Evolutionary conservation across 1,140 invertebrate species (phyloP), one percentile per base, ranked within the genome.

Genomic region (Lerema accius): DNA sequence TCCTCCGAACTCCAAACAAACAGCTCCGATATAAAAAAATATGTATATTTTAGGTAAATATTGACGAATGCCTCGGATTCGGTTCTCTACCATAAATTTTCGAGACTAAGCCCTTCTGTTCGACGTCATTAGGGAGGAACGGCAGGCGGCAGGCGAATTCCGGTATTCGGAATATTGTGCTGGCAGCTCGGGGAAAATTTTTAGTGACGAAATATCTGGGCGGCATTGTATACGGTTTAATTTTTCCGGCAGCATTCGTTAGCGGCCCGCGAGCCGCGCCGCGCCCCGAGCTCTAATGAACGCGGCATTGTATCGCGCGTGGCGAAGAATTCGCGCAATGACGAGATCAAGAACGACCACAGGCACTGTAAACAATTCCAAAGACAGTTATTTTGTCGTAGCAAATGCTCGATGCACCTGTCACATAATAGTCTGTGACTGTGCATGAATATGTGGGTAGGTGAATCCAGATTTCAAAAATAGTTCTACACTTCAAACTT

Each of bases 141-240:
- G 28, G 28, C 19, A n/a, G n/a, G n/a, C n/a, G n/a, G n/a, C n/a
- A n/a, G 19, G 5, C 2, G 19, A 3, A 32, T 7, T 32, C 7
- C 9, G 28, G 28, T 32, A 9, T 32, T 32, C 28, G 9, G 4
- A 32, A 32, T 32, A 32, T 32, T 32, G 3, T 32, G 28, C 28
- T 7, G 28, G 9, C 28, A 9, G 9, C 28, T 32, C 3, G 9
- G 28, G 3, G 28, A 32, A 7, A 4, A 32, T 32, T 32, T 32
- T 32, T 32, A 32, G 28, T 32, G 28, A 32, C 28, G 28, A 32
- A 37, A 37, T 37, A 37, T 37, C 35, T 37, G 35, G 35, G 10
- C 35, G 35, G 35, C 11, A 37, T 37, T 37, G 35, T 37, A 37
- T 37, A 11, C 35, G 35, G 35, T 37, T 37, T 37, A 37, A 37